Conservation (phyloP, 2,113 vertebrate genomes). For the Euleptes europaea region DNA sequence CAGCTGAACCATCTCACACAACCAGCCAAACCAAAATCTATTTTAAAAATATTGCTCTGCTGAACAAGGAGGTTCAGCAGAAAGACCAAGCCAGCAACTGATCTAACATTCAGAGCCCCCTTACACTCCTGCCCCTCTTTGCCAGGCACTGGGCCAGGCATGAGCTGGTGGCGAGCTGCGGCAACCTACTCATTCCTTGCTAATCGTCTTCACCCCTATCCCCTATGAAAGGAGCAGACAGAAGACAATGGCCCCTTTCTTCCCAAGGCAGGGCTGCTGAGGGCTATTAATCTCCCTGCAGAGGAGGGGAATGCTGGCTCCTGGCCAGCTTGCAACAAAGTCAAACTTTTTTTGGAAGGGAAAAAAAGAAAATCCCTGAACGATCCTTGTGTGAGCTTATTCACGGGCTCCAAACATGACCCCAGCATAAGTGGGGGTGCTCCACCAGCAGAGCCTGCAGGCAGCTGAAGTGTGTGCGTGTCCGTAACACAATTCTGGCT, state of each 20-base stretch:
- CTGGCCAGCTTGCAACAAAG: conserved; percentile 28
- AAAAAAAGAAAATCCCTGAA: not conserved
- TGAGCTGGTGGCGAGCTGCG: conserved; percentile 18
- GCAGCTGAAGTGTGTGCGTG: not conserved
- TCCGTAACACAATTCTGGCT: conserved; percentile 12
- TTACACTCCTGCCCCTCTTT: not conserved
- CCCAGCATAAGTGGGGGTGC: conserved; percentile 1
- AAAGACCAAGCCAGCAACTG: conserved; percentile 10
- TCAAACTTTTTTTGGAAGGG: not conserved
- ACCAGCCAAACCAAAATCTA: not conserved
- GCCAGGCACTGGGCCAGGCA: conserved; percentile 24
- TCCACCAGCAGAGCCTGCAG: conserved; percentile 22
- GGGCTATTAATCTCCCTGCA: conserved; percentile 37
- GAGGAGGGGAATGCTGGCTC: conserved; percentile 7
- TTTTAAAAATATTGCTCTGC: not conserved
- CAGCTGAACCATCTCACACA: not conserved
- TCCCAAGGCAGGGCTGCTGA: conserved; percentile 3
- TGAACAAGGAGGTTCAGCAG: not conserved
- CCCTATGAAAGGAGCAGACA: conserved; percentile 2
- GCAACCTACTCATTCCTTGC: conserved; percentile 13
- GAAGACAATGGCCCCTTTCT: conserved; percentile 34
- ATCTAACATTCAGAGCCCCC: not conserved
- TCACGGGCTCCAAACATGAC: conserved; percentile 26
- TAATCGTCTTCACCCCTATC: conserved; percentile 32
- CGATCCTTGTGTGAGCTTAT: conserved; percentile 22